Evolutionary conservation across 2,113 vertebrate genomes (phyloP).

Genomic region (Sylvia atricapilla): DNA sequence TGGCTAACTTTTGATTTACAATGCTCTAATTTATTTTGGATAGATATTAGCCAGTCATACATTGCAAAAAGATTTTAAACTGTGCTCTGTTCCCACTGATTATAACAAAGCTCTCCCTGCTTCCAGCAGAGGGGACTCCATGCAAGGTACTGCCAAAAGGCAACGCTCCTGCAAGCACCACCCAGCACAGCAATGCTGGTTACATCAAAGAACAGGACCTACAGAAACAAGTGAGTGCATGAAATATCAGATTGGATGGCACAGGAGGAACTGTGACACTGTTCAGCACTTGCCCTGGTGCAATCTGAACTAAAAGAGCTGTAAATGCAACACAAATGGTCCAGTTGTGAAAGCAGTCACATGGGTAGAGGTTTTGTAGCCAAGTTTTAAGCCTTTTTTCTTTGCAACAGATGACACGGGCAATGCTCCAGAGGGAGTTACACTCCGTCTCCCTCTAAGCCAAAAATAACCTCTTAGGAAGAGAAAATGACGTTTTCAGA

Average conservation of each 20-base stretch:
- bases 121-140: neutral
- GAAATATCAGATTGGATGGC: neutral
- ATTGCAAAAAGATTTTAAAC: neutral
- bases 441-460: neutral
- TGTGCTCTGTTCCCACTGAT: neutral
- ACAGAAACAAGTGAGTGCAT: constrained; percentile 8
- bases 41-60: neutral
- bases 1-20: neutral
- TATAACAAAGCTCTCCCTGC: neutral
- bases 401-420: neutral
- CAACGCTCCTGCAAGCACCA: constrained; percentile 10
- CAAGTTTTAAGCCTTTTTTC: neutral
- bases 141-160: constrained; percentile 33
- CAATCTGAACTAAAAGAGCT: neutral
- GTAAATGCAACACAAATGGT: neutral
- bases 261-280: neutral
- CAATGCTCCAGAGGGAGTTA: neutral
- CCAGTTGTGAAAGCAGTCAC: neutral
- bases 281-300: neutral
- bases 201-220: neutral
- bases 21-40: neutral
- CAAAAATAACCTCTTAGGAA: neutral
- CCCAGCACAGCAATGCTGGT: neutral
- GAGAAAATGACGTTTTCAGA: neutral
- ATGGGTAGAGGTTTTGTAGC: neutral